These are phyloP conservation scores for Diacarnus erythraeanus DNA, from an alignment of 37 sponge, comb jelly and placozoan genomes.

Conservation along the genomic window DNA sequence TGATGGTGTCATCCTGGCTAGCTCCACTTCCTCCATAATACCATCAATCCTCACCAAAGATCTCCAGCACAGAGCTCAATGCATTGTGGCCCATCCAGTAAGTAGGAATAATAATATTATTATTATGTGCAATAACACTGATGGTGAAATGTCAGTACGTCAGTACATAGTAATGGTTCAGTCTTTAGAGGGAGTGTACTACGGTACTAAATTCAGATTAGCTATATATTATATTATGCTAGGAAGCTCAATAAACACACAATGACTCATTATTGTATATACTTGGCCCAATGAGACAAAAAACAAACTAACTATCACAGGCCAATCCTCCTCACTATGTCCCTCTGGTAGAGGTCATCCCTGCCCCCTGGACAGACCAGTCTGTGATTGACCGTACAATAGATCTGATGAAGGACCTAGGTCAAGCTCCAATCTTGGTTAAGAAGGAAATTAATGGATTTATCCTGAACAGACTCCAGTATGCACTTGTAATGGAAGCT, in stretches of 20 bases:
- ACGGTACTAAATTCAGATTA: no score
- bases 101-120: conserved; percentile 14
- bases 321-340: conserved; percentile 87
- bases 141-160: no score
- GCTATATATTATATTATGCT: no score
- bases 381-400: conserved; percentile 38
- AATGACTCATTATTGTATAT: conserved; percentile 1
- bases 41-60: conserved; percentile 80
- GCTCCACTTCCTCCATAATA: conserved; percentile 91
- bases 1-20: conserved; percentile 75
- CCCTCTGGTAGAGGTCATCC: conserved; percentile 88
- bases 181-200: no score
- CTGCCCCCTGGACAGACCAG: conserved; percentile 77
- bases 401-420: conserved; percentile 71
- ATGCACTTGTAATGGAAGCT: conserved; percentile 94
- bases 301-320: conserved; percentile 24
- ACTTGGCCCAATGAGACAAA: not conserved
- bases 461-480: conserved; percentile 92
- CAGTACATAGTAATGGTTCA: no score
- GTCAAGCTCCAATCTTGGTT: conserved; percentile 80
- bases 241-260: no score
- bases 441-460: conserved; percentile 94
- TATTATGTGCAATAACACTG: not conserved
- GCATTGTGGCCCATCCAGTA: conserved; percentile 94
- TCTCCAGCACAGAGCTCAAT: conserved; percentile 75